Conservation (phyloP, 2,797 vertebrate genomes). For the Danio aesculapii region DNA sequence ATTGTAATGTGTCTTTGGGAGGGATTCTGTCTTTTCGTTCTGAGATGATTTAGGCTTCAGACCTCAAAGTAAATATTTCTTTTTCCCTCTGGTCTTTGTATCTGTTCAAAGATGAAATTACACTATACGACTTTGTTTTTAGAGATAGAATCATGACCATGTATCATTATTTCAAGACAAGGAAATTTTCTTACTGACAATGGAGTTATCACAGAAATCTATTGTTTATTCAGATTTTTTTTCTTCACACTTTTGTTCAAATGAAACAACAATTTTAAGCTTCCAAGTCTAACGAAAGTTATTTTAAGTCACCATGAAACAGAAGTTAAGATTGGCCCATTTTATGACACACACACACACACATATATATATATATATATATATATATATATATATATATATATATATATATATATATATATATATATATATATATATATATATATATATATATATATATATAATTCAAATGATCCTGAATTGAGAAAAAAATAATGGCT, state of each 20-base stretch:
- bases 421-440: too few relatives aligned
- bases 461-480: too few relatives aligned
- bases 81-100: background rate
- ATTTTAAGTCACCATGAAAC: too few relatives aligned
- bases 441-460: too few relatives aligned
- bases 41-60: constrained; percentile 26
- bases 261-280: background rate
- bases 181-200: background rate
- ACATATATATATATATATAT: too few relatives aligned
- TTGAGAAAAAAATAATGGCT: too few relatives aligned
- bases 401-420: too few relatives aligned
- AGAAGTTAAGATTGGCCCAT: too few relatives aligned
- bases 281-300: background rate
- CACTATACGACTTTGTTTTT: background rate
- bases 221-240: background rate
- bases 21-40: constrained; percentile 34
- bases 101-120: constrained; percentile 29
- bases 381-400: too few relatives aligned
- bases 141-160: background rate
- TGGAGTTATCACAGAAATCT: background rate
- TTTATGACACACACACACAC: too few relatives aligned
- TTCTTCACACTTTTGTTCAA: background rate
- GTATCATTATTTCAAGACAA: constrained; percentile 5
- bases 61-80: constrained; percentile 32
- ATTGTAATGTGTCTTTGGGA: constrained; percentile 40